Evolutionary conservation across 37 sponge, comb jelly and placozoan species (phyloP), one percentile per base, ranked within the genome.

Genomic region (Agelas oroides): DNA sequence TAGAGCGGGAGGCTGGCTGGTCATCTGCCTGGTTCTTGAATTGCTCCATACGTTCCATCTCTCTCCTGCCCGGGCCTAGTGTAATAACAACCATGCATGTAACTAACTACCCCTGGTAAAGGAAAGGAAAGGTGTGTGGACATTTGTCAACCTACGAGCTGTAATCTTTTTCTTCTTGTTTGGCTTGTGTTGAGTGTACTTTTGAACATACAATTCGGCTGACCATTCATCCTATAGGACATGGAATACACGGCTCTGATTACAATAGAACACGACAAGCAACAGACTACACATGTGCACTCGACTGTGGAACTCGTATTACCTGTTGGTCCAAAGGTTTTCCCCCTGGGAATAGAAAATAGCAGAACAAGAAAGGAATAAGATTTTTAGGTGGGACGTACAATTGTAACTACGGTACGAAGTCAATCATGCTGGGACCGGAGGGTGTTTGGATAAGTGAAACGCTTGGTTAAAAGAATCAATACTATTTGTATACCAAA

Each of bases 21-120:
- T 59, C 70, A 21, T 83, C 84, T 2, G 53, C 83, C 78, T 88
- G 83, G 37, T 81, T 82, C 54, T 57, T 82, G 72, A 55, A 89
- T 71, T 89, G 79, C 40, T 82, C 63, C 89, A 89, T 67, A 1
- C 61, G 64, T 57, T 83, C 24, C 38, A 90, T 24, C 55, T 84
- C 80, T 36, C 30, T 23, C 13, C 92, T 83, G 72, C 70, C 41
- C 3, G 92, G 92, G 20, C 92, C 92, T 89, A 65, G 13, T 0
- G 53, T 67, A 0, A 19, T n/a, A 27, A 19, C 14, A 41, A 67
- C 2, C 19, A 70, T 0, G 17, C 36, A 69, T 14, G 8, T 8
- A n/a, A n/a, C n/a, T n/a, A n/a, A n/a, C n/a, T n/a, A n/a, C n/a
- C n/a, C n/a, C n/a, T n/a, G n/a, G 46, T 46, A 8, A 46, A 12